Evolutionary conservation across 1,140 invertebrate species (phyloP), one percentile per base, ranked within the genome.

Genomic region (Drosophila pachea): DNA sequence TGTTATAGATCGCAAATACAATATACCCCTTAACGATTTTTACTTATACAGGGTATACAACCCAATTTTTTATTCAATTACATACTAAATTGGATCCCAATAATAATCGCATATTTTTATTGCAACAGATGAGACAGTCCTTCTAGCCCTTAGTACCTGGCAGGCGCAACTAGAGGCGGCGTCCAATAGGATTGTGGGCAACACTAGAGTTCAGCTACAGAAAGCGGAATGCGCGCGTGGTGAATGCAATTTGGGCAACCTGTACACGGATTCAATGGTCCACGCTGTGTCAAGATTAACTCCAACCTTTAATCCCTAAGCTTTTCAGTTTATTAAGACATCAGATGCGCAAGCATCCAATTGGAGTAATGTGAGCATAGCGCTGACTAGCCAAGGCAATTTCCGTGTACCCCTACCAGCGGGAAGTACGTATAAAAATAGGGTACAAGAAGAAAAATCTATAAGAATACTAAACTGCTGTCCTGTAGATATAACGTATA

Each of bases 241-340:
- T 0, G 95, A 96, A 88, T 96, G 95, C 82, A 95, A 94, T 68
- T 84, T 96, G 43, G 95, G 94, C 7, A 95, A 93, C 82, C 91
- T 95, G 3, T 91, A 95, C 22, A 92, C 94, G 2, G 94, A 95
- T 68, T 92, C 94, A 1, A 93, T 94, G 89, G 90, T 95, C 16
- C 86, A 94, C 86, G 77, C 78, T 29, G 91, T 88, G 22, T 47
- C 8, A 4, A 16, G 12, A 3, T 7, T 29, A 11, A 7, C 11
- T 29, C 4, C 12, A 2, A 0, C 6, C 29, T 1, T 29, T 61
- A 9, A 52, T 43, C 31, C n/a, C 11, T 9, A 9, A 33, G 5
- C 7, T 14, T 52, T 22, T 0, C 32, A 87, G 86, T 82, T 86
- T 14, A 8, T 88, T n/a, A 74, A 70, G n/a, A 14, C 68, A 38